Evolutionary conservation across 2,888 invertebrate genomes (phyloP).

Genomic region (Abrostola triplasia): DNA sequence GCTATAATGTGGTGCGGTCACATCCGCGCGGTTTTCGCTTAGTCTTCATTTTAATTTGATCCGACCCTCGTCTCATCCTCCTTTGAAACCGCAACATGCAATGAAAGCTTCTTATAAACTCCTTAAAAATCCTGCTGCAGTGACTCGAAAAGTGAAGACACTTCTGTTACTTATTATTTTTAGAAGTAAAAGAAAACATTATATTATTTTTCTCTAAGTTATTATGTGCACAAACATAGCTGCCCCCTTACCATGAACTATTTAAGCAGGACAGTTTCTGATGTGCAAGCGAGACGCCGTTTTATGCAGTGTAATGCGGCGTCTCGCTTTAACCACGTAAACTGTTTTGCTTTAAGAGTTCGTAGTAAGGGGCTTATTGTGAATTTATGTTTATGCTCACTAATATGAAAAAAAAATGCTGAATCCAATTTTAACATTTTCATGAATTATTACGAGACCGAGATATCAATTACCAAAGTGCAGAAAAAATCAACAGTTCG

Average conservation of each 20-base stretch:
- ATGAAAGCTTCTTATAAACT: constrained; percentile 75
- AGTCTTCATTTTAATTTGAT: constrained; percentile 81
- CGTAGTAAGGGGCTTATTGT: too few relatives aligned
- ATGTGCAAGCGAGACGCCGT: too few relatives aligned
- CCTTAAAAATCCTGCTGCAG: constrained; percentile 69
- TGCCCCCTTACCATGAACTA: too few relatives aligned
- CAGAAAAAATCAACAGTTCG: constrained; percentile 48
- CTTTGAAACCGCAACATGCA: constrained; percentile 70
- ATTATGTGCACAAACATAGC: too few relatives aligned
- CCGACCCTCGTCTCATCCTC: constrained; percentile 57
- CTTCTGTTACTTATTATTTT: constrained; percentile 14
- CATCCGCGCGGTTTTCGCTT: constrained; percentile 69
- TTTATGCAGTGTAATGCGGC: too few relatives aligned
- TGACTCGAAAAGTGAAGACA: constrained; percentile 55
- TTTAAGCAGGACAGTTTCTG: too few relatives aligned
- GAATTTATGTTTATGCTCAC: too few relatives aligned
- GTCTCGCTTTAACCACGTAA: too few relatives aligned
- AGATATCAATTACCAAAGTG: constrained; percentile 48
- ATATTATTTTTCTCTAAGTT: too few relatives aligned
- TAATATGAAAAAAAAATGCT: too few relatives aligned
- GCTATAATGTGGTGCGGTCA: constrained; percentile 64
- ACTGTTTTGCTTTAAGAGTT: too few relatives aligned
- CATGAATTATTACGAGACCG: constrained; percentile 1
- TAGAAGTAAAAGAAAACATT: too few relatives aligned
- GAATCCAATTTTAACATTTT: neutral